phyloP scores from a whole-genome alignment of 2,888 invertebrate genomes.

The Exephanes ischioxanthus region DNA sequence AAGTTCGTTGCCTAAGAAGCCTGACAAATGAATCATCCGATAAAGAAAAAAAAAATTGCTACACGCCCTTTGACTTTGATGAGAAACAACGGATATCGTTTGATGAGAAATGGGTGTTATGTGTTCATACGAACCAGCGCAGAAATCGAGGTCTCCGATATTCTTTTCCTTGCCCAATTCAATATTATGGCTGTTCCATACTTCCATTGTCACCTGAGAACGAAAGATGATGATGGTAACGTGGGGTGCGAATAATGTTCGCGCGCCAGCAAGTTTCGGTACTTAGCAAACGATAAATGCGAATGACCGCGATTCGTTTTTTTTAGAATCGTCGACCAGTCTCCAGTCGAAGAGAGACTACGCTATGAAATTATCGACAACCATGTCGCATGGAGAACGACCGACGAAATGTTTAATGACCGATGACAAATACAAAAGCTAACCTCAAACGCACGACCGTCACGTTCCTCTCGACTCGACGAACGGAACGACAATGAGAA shows the following conservation, averaged over 20 bases:
- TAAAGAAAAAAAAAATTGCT: background rate
- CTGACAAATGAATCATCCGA: background rate
- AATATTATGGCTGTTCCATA: conserved; percentile 25
- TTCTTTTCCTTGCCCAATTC: conserved; percentile 13
- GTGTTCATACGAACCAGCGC: conserved; percentile 41
- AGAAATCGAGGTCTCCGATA: background rate
- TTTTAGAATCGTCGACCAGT: background rate
- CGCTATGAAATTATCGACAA: background rate
- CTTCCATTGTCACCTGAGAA: conserved; percentile 55
- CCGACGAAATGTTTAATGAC: too few relatives aligned
- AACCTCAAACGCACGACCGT: conserved; percentile 21
- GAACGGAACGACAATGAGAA: background rate
- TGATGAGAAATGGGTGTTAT: background rate
- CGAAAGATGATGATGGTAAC: background rate
- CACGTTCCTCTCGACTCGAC: background rate
- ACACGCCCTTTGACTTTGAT: background rate
- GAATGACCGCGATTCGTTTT: background rate
- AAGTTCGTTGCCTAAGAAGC: background rate
- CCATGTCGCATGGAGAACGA: background rate
- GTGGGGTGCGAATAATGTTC: background rate
- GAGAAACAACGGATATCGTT: background rate
- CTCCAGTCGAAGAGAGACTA: background rate
- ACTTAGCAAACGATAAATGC: background rate
- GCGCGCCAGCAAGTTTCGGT: background rate
- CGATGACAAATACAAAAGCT: background rate